Base-by-base conservation (phyloP, 2,888 invertebrate genomes). In the Steromphala cineraria region DNA sequence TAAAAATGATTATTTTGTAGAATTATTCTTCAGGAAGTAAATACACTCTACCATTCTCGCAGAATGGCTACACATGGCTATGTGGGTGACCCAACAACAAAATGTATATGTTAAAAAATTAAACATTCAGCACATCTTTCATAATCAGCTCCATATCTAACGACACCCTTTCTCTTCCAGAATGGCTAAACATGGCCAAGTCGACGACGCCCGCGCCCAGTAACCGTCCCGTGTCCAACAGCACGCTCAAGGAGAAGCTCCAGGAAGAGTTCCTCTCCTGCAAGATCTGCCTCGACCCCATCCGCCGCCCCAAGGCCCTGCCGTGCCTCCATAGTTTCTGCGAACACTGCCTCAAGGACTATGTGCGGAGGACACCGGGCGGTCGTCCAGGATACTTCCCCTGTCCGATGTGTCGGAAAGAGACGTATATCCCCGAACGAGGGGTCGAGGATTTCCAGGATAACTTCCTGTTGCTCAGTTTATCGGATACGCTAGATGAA, bases 111-210 rank as follows among this genome's bases (percentile, higher is more conserved):
- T n/a, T n/a, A n/a, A n/a, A n/a, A n/a, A n/a, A n/a, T n/a, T n/a
- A 5, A 10, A 55, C 55, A 19, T 10, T 55, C 5, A 55, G n/a
- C 21, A 55, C 13, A 1, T 24, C 13, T 7, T 7, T 7, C 19
- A n/a, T 56, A 24, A 24, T 4, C 2, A 24, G 4, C 8, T 7
- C 7, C 19, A 24, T 8, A 3, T 56, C 56, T 56, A 19, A 24
- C 1, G 56, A 7, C 7, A 24, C 4, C 31, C 31, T 17, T 71
- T 79, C 62, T 67, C 78, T 88, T 87, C 82, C 89, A 91, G 90
- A 90, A 91, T 91, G 91, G 91, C 91, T 91, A 89, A 89, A 86
- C 80, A 91, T 91, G 91, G 91, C 90, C 86, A 88, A 85, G 81
- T 86, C 88, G 80, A 85, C 75, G 75, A 75, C 75, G 46, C 40